phyloP scores from a whole-genome alignment of 2,113 vertebrate species.

The Pseudolaguvia tuberculata region DNA sequence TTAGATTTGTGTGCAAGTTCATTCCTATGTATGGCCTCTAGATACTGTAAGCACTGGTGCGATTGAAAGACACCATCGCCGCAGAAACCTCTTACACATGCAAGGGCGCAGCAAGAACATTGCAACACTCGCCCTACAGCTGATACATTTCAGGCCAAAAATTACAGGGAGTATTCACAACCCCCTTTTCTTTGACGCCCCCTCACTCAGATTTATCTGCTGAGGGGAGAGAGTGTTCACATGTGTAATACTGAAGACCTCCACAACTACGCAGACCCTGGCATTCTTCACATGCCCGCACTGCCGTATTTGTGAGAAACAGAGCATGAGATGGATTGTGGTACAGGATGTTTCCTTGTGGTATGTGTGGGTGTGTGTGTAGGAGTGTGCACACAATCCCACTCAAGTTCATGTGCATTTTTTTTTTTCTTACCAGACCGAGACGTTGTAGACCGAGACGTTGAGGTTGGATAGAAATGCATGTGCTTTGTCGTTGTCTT shows the following conservation, averaged over 20 bases:
- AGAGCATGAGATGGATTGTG: constrained; percentile 1
- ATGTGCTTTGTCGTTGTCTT: constrained; percentile 1
- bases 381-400: constrained; percentile 23
- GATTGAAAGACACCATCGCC: neutral
- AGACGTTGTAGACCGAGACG: constrained; percentile 3
- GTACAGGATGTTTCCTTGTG: constrained; percentile 21
- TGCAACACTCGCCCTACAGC: constrained; percentile 20
- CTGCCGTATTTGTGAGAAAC: neutral
- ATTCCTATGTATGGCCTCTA: constrained; percentile 14
- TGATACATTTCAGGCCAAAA: constrained; percentile 16
- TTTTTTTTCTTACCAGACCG: no score
- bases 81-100: constrained; percentile 7
- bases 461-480: constrained; percentile 14
- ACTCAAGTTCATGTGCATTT: constrained; percentile 21
- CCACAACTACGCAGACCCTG: constrained; percentile 10
- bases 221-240: constrained; percentile 11
- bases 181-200: constrained; percentile 14
- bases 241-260: constrained; percentile 3
- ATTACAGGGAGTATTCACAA: constrained; percentile 12
- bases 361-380: constrained; percentile 34
- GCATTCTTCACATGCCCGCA: constrained; percentile 30
- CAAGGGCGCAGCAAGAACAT: constrained; percentile 23
- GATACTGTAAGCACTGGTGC: neutral
- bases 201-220: constrained; percentile 15
- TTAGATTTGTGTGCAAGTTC: neutral